These are phyloP conservation scores for Arion vulgaris DNA, from an alignment of 1,140 invertebrate species.

Conservation along the genomic window DNA sequence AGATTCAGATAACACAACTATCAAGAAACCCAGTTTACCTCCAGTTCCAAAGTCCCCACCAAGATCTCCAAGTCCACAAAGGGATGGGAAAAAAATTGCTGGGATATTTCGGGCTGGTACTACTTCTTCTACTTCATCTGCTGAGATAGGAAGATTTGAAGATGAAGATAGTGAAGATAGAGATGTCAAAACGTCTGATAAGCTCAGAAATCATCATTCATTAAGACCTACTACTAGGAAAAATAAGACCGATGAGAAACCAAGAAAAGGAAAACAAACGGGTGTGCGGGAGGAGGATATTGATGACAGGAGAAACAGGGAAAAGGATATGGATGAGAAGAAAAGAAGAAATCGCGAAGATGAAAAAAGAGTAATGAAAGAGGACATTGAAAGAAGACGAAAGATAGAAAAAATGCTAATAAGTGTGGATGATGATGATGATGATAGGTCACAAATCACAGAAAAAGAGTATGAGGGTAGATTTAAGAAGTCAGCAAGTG, in stretches of 20 bases:
- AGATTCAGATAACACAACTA: background rate
- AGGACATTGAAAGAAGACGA: background rate
- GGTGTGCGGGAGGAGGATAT: background rate
- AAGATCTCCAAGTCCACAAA: constrained; percentile 22
- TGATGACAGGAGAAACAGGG: background rate
- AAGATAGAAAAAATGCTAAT: background rate
- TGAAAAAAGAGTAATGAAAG: background rate
- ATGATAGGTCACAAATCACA: constrained; percentile 5
- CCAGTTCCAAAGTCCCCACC: constrained; percentile 18
- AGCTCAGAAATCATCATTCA: background rate
- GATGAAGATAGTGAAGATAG: constrained; percentile 16
- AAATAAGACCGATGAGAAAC: background rate
- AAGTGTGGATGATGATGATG: constrained; percentile 5
- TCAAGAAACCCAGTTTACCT: constrained; percentile 5
- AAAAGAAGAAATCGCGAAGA: constrained; percentile 27
- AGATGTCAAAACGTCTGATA: constrained; percentile 4
- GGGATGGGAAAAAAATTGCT: constrained; percentile 6
- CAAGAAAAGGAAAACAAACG: background rate
- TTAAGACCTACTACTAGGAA: background rate
- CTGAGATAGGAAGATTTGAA: background rate
- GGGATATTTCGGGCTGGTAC: constrained; percentile 9
- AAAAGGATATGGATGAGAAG: constrained; percentile 4
- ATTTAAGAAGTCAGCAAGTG: constrained; percentile 36
- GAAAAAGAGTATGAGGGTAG: constrained; percentile 34
- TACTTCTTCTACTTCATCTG: constrained; percentile 25